A percentile compares a stretch with the other conserved stretches of the same genome.
These are phyloP conservation scores for Zootermopsis nevadensis DNA, from an alignment of 2,888 invertebrate species.

Conservation along the genomic window DNA sequence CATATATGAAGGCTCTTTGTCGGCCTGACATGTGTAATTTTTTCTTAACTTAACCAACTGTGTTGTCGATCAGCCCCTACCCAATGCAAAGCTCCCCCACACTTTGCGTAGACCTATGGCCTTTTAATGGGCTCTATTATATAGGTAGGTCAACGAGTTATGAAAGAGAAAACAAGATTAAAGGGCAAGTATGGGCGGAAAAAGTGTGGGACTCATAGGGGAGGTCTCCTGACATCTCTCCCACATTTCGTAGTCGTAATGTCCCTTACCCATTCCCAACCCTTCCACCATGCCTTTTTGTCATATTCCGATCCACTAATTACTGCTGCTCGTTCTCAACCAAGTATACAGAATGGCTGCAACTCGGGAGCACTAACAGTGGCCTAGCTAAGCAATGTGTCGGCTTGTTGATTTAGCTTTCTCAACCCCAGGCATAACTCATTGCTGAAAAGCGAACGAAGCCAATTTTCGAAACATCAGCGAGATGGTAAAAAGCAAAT, in stretches of 20 bases:
- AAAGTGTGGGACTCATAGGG: neutral
- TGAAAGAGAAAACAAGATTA: slow-evolving; percentile 29
- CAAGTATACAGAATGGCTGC: neutral
- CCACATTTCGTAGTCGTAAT: neutral
- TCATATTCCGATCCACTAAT: neutral
- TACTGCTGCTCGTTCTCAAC: neutral
- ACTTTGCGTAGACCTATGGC: neutral
- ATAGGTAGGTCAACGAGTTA: neutral
- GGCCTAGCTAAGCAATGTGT: neutral
- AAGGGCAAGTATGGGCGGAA: neutral
- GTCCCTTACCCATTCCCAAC: neutral
- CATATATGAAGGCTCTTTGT: neutral
- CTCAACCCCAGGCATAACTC: neutral
- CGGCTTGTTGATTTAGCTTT: neutral
- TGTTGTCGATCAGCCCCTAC: neutral
- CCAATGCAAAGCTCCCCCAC: neutral
- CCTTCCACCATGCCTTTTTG: neutral
- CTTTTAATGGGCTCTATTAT: slow-evolving; percentile 30
- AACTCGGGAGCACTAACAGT: neutral
- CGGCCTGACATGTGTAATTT: neutral
- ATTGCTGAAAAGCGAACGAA: neutral
- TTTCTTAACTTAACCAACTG: neutral
- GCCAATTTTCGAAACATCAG: neutral
- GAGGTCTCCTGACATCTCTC: neutral
- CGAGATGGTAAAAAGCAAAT: neutral